Conservation (phyloP, 35 echinoderm and acorn worm genomes). For the Chiridota heheva region DNA sequence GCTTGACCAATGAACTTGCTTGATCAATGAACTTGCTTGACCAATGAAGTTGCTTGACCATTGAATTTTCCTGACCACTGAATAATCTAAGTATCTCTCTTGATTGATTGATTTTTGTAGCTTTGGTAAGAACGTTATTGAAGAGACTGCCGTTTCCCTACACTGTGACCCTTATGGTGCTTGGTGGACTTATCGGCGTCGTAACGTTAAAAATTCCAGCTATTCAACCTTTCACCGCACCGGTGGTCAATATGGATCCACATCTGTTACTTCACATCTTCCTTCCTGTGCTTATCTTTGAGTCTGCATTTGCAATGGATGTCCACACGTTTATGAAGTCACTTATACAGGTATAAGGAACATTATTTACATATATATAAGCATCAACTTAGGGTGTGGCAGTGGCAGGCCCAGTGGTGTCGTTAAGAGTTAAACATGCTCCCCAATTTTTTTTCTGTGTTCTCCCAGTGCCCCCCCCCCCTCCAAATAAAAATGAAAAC, state of each 20-base stretch:
- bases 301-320: conserved; percentile 99
- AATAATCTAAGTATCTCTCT: no score
- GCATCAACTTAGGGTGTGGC: no score
- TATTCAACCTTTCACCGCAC: conserved; percentile 52
- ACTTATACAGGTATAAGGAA: conserved; percentile 55
- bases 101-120: no score
- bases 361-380: background rate
- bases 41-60: no score
- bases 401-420: no score
- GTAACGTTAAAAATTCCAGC: conserved; percentile 23
- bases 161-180: conserved; percentile 80
- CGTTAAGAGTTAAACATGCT: no score
- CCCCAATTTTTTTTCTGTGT: no score
- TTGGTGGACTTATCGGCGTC: conserved; percentile 67
- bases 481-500: no score
- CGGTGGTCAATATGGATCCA: conserved; percentile 81
- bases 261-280: conserved; percentile 88
- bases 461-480: no score
- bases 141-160: conserved; percentile 91
- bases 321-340: conserved; percentile 93
- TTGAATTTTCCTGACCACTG: no score
- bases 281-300: conserved; percentile 89
- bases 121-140: conserved; percentile 61
- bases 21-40: no score
- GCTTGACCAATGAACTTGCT: no score